Base-by-base conservation (phyloP, 2,888 invertebrate species). In the Abscondita cerata region DNA sequence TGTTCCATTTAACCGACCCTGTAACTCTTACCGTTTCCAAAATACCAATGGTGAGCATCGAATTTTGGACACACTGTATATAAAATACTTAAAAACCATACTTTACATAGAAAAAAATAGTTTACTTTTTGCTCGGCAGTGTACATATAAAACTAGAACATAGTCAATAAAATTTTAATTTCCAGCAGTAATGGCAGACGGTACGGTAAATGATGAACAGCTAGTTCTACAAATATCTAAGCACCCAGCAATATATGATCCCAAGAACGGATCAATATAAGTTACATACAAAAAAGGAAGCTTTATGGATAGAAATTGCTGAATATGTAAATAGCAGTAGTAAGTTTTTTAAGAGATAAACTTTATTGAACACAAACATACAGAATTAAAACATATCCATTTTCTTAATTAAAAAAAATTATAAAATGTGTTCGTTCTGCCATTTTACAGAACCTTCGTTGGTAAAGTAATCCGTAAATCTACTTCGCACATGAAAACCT, bases 231-330 rank as follows among this genome's bases (percentile, higher is more conserved):
- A n/a, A n/a, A n/a, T n/a, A n/a, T n/a, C n/a, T n/a, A 36, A 36
- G 36, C 36, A 36, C 36, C 36, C 11, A 8, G 36, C 36, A 36
- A 36, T 36, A 36, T n/a, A 36, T n/a, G 36, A 36, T 36, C 36
- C 36, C 5, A 36, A 36, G 12, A 9, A 36, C 5, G 36, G 2
- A 36, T 36, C 36, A n/a, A 36, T 5, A 36, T 36, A 36, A 36
- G 11, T 36, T 36, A 36, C 36, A 36, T 36, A 9, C 6, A 5
- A 36, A n/a, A 12, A 36, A 36, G n/a, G 36, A 36, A 36, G n/a
- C 6, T 36, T 36, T 36, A 36, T 36, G 36, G 36, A n/a, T 36
- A 36, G 36, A 36, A 12, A n/a, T 9, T 36, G 6, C 36, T 12
- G 36, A 12, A 36, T 36, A n/a, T n/a, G n/a, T n/a, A n/a, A n/a